phyloP scores from a whole-genome alignment of 2,113 vertebrate genomes.

The Todiramphus chloris region DNA sequence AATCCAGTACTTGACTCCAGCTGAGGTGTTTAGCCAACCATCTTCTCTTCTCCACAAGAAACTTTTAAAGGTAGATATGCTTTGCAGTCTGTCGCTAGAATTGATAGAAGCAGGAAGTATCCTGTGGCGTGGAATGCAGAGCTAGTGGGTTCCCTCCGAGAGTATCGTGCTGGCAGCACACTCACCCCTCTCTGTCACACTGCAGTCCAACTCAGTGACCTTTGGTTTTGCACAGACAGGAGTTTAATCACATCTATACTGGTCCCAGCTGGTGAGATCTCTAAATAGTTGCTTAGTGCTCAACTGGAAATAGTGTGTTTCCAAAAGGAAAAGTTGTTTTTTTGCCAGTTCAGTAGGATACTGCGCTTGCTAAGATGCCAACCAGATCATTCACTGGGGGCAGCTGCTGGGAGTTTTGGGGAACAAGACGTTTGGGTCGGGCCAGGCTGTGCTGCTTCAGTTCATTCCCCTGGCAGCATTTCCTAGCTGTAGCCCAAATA shows the following conservation, averaged over 20 bases:
- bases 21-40: neutral
- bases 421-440: neutral
- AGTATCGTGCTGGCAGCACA: rapidly evolving
- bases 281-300: neutral
- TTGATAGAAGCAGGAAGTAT: neutral
- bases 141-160: neutral
- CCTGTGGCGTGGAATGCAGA: rapidly evolving
- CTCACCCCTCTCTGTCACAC: neutral
- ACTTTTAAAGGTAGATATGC: neutral
- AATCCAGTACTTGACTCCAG: neutral
- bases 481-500: neutral
- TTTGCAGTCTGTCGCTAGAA: neutral
- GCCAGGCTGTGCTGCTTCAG: neutral
- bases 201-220: neutral
- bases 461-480: neutral
- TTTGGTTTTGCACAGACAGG: neutral
- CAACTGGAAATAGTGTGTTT: rapidly evolving
- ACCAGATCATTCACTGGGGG: rapidly evolving
- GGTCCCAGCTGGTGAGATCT: neutral
- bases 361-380: neutral
- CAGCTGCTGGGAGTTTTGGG: neutral
- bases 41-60: neutral
- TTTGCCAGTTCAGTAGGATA: neutral
- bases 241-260: neutral
- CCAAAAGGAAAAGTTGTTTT: neutral